phyloP scores from a whole-genome alignment of 2,797 vertebrate species.

The Craterocephalus amniculus region DNA sequence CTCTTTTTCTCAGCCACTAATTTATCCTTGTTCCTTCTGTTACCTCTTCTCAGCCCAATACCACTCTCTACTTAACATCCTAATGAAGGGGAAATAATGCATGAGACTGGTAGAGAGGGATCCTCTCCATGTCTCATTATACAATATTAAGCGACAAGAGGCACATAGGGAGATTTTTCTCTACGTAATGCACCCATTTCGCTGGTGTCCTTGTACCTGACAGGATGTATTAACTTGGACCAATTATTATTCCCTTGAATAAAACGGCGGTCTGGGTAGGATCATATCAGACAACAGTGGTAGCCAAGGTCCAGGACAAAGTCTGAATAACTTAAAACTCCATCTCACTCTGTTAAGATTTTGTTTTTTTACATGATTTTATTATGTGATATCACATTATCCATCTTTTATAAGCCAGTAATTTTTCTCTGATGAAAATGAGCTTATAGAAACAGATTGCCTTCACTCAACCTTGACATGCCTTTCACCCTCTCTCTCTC shows the following conservation, averaged over 20 bases:
- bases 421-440: conserved; percentile 33
- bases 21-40: conserved; percentile 37
- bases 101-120: conserved; percentile 53
- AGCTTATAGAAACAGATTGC: conserved; percentile 57
- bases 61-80: conserved; percentile 32
- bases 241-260: conserved; percentile 47
- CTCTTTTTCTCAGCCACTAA: conserved; percentile 40
- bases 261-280: background rate
- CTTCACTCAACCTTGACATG: conserved; percentile 59
- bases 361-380: conserved; percentile 32
- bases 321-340: background rate
- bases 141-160: conserved; percentile 57
- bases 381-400: conserved; percentile 48
- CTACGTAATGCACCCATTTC: conserved; percentile 44
- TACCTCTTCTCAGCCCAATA: conserved; percentile 37
- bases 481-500: conserved; percentile 38
- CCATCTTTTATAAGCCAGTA: conserved; percentile 28
- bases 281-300: conserved; percentile 26
- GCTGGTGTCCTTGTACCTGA: conserved; percentile 61
- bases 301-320: conserved; percentile 20
- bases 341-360: conserved; percentile 16
- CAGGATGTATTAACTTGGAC: conserved; percentile 48
- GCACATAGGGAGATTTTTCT: conserved; percentile 38
- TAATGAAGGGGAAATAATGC: conserved; percentile 75
- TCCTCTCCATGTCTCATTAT: conserved; percentile 64